Evolutionary conservation across 1,140 invertebrate genomes (phyloP), one percentile per base, ranked within the genome.

Genomic region (Globodera ellingtonae): DNA sequence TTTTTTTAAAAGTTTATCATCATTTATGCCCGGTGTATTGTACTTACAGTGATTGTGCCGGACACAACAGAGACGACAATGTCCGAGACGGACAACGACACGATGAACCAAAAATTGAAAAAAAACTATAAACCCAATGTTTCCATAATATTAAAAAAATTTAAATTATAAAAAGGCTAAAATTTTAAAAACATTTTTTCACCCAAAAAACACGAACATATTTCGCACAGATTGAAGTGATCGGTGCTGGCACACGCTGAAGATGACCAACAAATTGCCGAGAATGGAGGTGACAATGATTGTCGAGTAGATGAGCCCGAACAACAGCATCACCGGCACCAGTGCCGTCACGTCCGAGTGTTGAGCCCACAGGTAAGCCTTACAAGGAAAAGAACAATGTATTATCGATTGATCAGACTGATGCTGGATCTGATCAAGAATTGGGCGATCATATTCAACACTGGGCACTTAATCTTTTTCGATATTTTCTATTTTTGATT

Each of bases 171-270:
- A 24, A 24, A 24, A 24, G 24, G 24, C 24, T 0, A 24, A 24
- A 24, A 24, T 24, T 24, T 24, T 24, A 24, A 24, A 35, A 35
- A 35, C 35, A 35, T 35, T 35, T 35, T 35, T 35, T 35, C 35
- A 35, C 1, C 35, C 35, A 35, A 35, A 35, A 35, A 35, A 35
- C 67, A 88, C 89, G 80, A 88, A 89, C 59, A 88, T 72, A 74
- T 88, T 88, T 18, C 87, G 80, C 9, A 89, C 87, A 10, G 83
- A 88, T 79, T 88, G 87, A 0, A 88, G 84, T 50, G 84, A 88
- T 83, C 72, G 81, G 96, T 92, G 94, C 47, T 79, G 83, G 35
- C 46, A 59, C 6, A 85, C 85, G n/a, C 70, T 76, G 44, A 83
- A 18, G 69, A 85, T 83, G 5, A 85, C 84, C 3, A 85, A 72